Evolutionary conservation across 1,140 invertebrate genomes (phyloP).

Genomic region (Pseudomyrmex concolor): DNA sequence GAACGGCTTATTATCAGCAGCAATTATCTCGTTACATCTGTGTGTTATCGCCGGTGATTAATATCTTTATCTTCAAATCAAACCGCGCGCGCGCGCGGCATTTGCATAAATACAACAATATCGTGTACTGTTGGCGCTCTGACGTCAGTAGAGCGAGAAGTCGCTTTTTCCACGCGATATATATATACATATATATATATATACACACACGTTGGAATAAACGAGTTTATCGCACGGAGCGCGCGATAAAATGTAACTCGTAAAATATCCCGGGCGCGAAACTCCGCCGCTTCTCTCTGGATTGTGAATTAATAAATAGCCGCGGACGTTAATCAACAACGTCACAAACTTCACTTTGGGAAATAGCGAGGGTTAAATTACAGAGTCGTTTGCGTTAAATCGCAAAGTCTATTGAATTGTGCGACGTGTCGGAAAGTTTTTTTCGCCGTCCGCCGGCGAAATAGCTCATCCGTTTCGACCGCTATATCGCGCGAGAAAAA

Average conservation of each 20-base stretch:
- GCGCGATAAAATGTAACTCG: conserved; percentile 39
- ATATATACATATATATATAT: too few species aligned
- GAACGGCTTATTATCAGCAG: conserved; percentile 24
- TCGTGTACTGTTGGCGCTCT: not conserved
- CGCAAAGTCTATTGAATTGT: conserved; percentile 35
- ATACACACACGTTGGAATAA: conserved; percentile 28
- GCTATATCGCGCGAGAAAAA: not conserved
- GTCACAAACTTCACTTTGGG: conserved; percentile 23
- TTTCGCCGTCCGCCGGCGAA: conserved; percentile 6
- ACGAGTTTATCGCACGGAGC: conserved; percentile 15
- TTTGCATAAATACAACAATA: not conserved
- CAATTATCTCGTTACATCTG: conserved; percentile 28
- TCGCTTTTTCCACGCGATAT: conserved; percentile 21
- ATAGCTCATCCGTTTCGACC: conserved; percentile 36
- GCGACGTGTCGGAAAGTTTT: conserved; percentile 31
- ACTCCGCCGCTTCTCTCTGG: not conserved
- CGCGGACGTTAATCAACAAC: conserved; percentile 48
- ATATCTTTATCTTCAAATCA: conserved; percentile 42
- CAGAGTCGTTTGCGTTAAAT: conserved; percentile 41
- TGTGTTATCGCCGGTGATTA: conserved; percentile 30
- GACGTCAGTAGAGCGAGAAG: conserved; percentile 23
- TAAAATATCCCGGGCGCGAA: conserved; percentile 17
- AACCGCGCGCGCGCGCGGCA: not conserved
- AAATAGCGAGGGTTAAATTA: conserved; percentile 39
- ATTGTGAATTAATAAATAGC: conserved; percentile 58